Evolutionary conservation across 2,113 vertebrate genomes (phyloP).

Genomic region (Noturus placidus): DNA sequence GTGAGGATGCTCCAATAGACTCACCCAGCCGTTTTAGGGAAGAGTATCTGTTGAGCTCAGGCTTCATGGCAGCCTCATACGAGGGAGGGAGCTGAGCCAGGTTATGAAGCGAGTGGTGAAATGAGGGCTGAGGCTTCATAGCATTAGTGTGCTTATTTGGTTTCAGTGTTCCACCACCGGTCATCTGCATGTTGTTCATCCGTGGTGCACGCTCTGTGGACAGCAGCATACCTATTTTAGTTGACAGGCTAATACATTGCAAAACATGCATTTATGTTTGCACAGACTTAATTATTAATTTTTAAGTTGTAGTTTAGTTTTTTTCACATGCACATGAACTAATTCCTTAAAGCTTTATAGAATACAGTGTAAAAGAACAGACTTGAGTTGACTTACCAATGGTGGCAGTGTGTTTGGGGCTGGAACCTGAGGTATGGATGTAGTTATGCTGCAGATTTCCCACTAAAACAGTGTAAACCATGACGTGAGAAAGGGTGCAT

Average conservation of each 20-base stretch:
- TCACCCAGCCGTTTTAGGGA: slow-evolving; percentile 89
- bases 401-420: slow-evolving; percentile 83
- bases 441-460: slow-evolving; percentile 87
- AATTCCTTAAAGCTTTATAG: background rate
- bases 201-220: slow-evolving; percentile 74
- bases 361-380: background rate
- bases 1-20: slow-evolving; percentile 49
- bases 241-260: background rate
- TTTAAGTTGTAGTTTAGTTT: background rate
- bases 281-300: background rate
- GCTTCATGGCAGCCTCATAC: slow-evolving; percentile 86
- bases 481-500: slow-evolving; percentile 9
- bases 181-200: slow-evolving; percentile 81
- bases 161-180: slow-evolving; percentile 77
- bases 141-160: slow-evolving; percentile 84
- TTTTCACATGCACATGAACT: background rate
- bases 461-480: slow-evolving; percentile 75
- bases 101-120: slow-evolving; percentile 89
- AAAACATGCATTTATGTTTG: background rate
- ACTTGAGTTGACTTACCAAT: slow-evolving; percentile 73
- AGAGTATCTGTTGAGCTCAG: slow-evolving; percentile 87
- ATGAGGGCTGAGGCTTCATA: slow-evolving; percentile 77
- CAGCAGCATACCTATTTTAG: slow-evolving; percentile 37
- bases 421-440: slow-evolving; percentile 81
- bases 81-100: slow-evolving; percentile 90